A percentile compares a stretch with the other conserved stretches of the same genome.
phyloP scores from a whole-genome alignment of 2,797 vertebrate genomes.

The Bucorvus abyssinicus region DNA sequence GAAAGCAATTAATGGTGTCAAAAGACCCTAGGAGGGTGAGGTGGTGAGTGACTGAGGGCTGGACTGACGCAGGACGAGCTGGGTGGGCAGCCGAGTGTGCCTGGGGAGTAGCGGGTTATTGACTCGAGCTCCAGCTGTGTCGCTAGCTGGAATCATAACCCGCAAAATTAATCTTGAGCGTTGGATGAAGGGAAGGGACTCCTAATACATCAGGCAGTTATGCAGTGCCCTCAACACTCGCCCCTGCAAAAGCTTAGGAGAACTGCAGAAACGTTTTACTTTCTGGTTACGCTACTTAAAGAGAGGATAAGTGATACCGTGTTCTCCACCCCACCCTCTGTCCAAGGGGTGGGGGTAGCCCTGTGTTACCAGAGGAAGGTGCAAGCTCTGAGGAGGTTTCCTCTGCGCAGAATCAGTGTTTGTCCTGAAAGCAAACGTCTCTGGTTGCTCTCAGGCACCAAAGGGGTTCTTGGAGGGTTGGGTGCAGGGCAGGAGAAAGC shows the following conservation, averaged over 20 bases:
- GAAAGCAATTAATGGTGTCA: slow-evolving; percentile 18
- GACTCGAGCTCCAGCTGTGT: neutral
- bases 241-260: neutral
- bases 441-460: accelerated
- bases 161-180: neutral
- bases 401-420: neutral
- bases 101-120: neutral
- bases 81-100: neutral
- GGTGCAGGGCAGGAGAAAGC: neutral
- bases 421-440: neutral
- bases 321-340: neutral
- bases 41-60: neutral
- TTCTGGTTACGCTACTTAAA: accelerated
- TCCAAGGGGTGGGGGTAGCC: neutral
- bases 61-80: neutral
- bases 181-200: neutral
- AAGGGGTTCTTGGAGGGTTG: neutral
- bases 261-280: neutral
- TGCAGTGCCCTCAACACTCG: neutral
- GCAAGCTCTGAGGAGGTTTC: neutral
- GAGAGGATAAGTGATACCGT: neutral
- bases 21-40: neutral
- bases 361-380: neutral
- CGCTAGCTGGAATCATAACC: neutral
- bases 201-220: neutral